These are phyloP conservation scores for Palaemon carinicauda DNA, from an alignment of 1,140 invertebrate genomes.

Conservation along the genomic window DNA sequence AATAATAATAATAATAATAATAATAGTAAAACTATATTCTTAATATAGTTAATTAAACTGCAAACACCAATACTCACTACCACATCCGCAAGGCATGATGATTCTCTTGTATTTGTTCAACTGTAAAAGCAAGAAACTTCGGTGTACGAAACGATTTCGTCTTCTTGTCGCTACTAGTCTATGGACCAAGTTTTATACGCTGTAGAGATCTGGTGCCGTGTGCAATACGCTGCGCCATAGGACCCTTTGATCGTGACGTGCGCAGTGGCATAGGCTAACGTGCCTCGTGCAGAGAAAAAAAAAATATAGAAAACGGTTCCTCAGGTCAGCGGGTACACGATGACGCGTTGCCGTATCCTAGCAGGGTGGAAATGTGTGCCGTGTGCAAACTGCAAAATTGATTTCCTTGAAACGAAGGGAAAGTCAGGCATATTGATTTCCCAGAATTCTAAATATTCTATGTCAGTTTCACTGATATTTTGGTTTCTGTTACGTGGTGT, in stretches of 20 bases:
- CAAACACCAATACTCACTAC: neutral
- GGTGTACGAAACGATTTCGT: no score
- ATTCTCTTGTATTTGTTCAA: neutral
- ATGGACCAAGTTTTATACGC: neutral
- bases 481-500: neutral
- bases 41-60: no score
- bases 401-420: no score
- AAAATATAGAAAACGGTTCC: no score
- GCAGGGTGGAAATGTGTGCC: neutral
- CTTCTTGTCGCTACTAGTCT: neutral
- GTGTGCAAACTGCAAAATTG: no score
- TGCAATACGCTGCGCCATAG: neutral
- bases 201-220: neutral
- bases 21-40: no score
- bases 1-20: no score
- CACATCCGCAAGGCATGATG: conserved; percentile 11
- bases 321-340: no score
- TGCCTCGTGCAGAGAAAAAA: no score
- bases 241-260: neutral
- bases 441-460: no score
- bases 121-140: neutral
- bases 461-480: neutral
- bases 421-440: no score
- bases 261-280: neutral
- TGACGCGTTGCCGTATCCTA: no score